Evolutionary conservation across 2,113 vertebrate species (phyloP), one percentile per base, ranked within the genome.

Genomic region (Meles meles): DNA sequence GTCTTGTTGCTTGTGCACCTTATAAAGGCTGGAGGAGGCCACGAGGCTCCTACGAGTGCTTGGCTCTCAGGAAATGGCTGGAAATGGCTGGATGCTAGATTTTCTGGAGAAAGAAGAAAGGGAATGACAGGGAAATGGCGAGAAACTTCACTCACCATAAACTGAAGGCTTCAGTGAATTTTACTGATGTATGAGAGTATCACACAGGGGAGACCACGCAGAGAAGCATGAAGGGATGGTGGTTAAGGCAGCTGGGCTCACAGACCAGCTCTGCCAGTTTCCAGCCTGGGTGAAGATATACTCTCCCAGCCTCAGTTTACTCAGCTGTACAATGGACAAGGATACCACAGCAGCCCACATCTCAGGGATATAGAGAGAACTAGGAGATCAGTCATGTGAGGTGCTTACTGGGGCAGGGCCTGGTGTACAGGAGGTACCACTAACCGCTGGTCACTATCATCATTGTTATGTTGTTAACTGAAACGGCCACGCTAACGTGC

Each of bases 61-160:
- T 27, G 37, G n/a, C 44, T 67, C 14, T 52, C 20, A 39, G 90
- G 71, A 71, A 90, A 39, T 6, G 23, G 37, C 29, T 37, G 8
- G 65, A 67, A 90, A 44, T 6, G 18, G 37, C 29, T 34, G 8
- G 65, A 67, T 1, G 14, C 23, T 21, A 34, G 44, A 44, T n/a
- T 91, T 97, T 67, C 37, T 27, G 61, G 79, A 83, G 47, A 83
- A 95, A 82, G 52, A 34, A 3, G 37, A 47, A 67, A 80, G 34
- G 59, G 18, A 67, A 84, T 47, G 37, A 6, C 6, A 2, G 29
- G 17, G 42, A n/a, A 61, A 44, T 6, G 1, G 59, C 86, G 39
- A 79, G 63, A 80, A 52, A 69, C 10, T 20, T 42, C 9, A 39
- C 31, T 87, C 4, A 25, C 67, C 65, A 29, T 11, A 61, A 49